A percentile compares a stretch with the other conserved stretches of the same genome.
phyloP scores from a whole-genome alignment of 1,140 invertebrate species.

The Alviniconcha marisindica region DNA sequence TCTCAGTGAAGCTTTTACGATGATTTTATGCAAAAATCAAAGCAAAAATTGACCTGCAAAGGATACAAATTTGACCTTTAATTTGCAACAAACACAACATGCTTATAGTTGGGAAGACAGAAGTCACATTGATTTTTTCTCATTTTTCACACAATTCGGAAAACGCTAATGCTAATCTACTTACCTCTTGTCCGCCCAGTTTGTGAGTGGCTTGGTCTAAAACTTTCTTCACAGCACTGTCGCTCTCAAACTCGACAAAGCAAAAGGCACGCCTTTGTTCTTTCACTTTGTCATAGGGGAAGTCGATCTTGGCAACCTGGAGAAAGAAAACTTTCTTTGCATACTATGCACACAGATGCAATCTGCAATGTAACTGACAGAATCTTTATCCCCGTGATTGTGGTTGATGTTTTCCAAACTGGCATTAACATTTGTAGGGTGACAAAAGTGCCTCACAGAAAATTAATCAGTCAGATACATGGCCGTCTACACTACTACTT shows the following conservation, averaged over 20 bases:
- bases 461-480: too few relatives aligned
- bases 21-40: slow-evolving; percentile 31
- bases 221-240: slow-evolving; percentile 93
- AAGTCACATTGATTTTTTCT: too few relatives aligned
- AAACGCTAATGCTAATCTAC: neutral
- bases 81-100: neutral
- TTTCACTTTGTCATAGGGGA: slow-evolving; percentile 97
- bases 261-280: slow-evolving; percentile 96
- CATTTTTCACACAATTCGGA: slow-evolving; percentile 22
- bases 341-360: too few relatives aligned
- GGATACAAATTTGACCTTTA: slow-evolving; percentile 25
- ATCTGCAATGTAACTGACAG: too few relatives aligned
- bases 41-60: slow-evolving; percentile 38
- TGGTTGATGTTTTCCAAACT: too few relatives aligned
- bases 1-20: slow-evolving; percentile 42
- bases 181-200: slow-evolving; percentile 87
- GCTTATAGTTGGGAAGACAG: neutral
- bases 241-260: slow-evolving; percentile 94
- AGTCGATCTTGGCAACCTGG: slow-evolving; percentile 94
- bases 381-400: too few relatives aligned
- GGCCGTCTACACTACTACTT: too few relatives aligned
- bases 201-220: slow-evolving; percentile 94
- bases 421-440: too few relatives aligned
- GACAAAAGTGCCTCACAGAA: too few relatives aligned
- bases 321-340: slow-evolving; percentile 55